These are phyloP conservation scores for Drosophila mauritiana DNA, from an alignment of 1,140 invertebrate genomes.

Conservation along the genomic window DNA sequence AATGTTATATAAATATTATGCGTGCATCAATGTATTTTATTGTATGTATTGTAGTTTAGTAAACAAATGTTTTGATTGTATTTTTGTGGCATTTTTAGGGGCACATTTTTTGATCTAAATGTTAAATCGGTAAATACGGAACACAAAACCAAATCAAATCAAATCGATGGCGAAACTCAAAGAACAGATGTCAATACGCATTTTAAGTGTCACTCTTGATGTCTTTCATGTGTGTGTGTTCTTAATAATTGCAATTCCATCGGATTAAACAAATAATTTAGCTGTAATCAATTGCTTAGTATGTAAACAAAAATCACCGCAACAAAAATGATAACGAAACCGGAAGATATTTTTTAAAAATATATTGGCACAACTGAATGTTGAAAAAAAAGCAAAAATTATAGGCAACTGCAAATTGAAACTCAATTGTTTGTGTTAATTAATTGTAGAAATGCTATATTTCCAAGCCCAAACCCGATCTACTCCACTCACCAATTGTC, in stretches of 20 bases:
- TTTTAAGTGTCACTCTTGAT: slow-evolving; percentile 59
- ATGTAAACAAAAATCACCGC: slow-evolving; percentile 32
- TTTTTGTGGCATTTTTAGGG: slow-evolving; percentile 78
- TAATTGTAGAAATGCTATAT: slow-evolving; percentile 20
- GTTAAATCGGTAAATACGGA: slow-evolving; percentile 53
- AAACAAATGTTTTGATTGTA: slow-evolving; percentile 78
- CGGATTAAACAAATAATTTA: slow-evolving; percentile 51
- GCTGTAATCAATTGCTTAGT: slow-evolving; percentile 45
- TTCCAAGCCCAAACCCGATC: slow-evolving; percentile 21
- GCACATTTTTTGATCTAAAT: slow-evolving; percentile 76
- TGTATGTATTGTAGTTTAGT: slow-evolving; percentile 73
- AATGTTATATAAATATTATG: slow-evolving; percentile 43
- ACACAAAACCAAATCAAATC: slow-evolving; percentile 21
- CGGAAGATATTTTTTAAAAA: slow-evolving; percentile 71
- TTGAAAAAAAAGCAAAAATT: slow-evolving; percentile 35
- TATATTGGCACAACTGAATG: slow-evolving; percentile 61
- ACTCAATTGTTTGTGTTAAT: slow-evolving; percentile 33
- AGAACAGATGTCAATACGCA: slow-evolving; percentile 60
- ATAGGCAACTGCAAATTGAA: slow-evolving; percentile 23
- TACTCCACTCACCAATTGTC: slow-evolving; percentile 8
- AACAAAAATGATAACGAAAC: slow-evolving; percentile 28
- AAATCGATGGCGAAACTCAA: slow-evolving; percentile 26
- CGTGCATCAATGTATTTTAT: slow-evolving; percentile 63
- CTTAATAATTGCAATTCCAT: slow-evolving; percentile 48
- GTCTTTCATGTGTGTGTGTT: slow-evolving; percentile 55